These are phyloP conservation scores for Plectus sambesii DNA, from an alignment of 1,140 invertebrate genomes.

Conservation along the genomic window DNA sequence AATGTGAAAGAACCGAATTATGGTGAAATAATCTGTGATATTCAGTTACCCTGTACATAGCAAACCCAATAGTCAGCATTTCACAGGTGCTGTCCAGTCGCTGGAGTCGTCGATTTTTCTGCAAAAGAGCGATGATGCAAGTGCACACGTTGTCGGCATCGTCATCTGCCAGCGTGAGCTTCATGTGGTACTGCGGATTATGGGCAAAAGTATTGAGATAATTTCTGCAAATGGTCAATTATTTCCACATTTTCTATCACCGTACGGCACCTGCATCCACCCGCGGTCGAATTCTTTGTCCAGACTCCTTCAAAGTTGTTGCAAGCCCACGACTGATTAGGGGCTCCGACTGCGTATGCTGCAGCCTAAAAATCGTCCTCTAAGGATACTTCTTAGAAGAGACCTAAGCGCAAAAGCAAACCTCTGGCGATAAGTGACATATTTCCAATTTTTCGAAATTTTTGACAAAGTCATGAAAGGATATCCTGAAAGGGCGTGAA, in stretches of 20 bases:
- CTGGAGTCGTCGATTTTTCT: conserved; percentile 75
- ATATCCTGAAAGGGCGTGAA: conserved; percentile 45
- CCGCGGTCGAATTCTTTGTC: conserved; percentile 75
- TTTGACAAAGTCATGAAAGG: conserved; percentile 48
- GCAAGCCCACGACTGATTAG: conserved; percentile 66
- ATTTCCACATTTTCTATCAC: conserved; percentile 51
- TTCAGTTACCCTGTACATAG: conserved; percentile 65
- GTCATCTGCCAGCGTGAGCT: conserved; percentile 69
- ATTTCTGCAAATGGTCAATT: conserved; percentile 61
- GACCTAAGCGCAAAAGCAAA: conserved; percentile 65
- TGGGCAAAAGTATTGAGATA: conserved; percentile 83
- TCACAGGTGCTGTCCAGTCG: conserved; percentile 77
- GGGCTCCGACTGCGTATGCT: conserved; percentile 33
- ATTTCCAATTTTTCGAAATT: conserved; percentile 63
- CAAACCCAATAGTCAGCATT: conserved; percentile 89
- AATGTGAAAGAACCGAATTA: no score
- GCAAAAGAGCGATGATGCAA: conserved; percentile 69
- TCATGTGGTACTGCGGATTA: conserved; percentile 89
- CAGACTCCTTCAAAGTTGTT: conserved; percentile 85
- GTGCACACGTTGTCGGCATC: conserved; percentile 68
- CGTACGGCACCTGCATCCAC: no score
- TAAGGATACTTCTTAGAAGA: no score
- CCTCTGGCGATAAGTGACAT: conserved; percentile 89
- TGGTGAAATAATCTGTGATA: no score
- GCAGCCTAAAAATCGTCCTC: no score